phyloP scores from a whole-genome alignment of 1,140 invertebrate genomes.

The Drosophila sucinea region DNA sequence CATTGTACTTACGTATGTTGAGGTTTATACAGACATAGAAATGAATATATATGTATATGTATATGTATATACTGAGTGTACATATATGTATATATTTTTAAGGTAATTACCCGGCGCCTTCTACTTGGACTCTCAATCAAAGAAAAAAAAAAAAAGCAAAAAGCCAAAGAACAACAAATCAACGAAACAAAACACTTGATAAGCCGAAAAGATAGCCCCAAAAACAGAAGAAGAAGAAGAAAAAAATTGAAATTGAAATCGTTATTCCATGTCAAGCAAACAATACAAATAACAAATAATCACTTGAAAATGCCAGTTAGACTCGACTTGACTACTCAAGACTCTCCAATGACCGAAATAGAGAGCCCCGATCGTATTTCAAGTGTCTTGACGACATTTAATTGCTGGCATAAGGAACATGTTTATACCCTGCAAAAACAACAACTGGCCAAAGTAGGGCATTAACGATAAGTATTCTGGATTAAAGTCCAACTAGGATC shows the following conservation, averaged over 20 bases:
- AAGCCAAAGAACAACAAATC: conserved; percentile 30
- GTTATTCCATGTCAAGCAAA: conserved; percentile 40
- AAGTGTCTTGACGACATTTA: conserved; percentile 52
- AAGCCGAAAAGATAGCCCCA: conserved; percentile 50
- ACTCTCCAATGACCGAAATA: conserved; percentile 22
- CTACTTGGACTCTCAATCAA: conserved; percentile 31
- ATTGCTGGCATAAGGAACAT: conserved; percentile 51
- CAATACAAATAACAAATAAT: conserved; percentile 51
- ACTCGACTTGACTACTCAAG: conserved; percentile 19
- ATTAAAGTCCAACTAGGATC: no score
- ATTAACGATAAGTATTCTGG: no score
- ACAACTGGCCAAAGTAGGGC: no score
- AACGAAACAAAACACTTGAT: conserved; percentile 50
- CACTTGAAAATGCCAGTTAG: conserved; percentile 58
- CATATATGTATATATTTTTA: conserved; percentile 36
- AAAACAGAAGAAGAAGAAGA: conserved; percentile 1
- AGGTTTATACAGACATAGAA: background rate
- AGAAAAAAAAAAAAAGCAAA: conserved; percentile 3
- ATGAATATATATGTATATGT: background rate
- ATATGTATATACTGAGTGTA: background rate
- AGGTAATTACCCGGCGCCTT: conserved; percentile 57
- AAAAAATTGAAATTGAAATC: conserved; percentile 12
- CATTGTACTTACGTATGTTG: background rate
- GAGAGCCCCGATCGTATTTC: conserved; percentile 40
- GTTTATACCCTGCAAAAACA: background rate